A percentile compares a stretch with the other conserved stretches of the same genome.
phyloP scores from a whole-genome alignment of 1,140 invertebrate species.

The Melitaea cinxia region DNA sequence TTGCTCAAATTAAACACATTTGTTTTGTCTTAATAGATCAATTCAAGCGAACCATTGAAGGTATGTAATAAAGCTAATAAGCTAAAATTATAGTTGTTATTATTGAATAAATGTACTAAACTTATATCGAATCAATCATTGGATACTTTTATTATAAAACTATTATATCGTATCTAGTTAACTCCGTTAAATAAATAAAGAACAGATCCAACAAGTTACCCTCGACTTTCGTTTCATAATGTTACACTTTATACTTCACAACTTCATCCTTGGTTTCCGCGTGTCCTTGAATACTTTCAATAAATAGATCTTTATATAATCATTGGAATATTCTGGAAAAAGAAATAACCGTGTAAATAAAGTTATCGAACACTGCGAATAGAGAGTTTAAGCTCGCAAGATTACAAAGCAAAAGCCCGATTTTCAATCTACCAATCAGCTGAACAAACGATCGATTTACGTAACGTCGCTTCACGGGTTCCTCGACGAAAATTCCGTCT shows the following conservation, averaged over 20 bases:
- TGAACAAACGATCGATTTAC: slow-evolving; percentile 71
- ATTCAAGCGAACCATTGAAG: too few relatives aligned
- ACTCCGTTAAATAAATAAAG: not conserved
- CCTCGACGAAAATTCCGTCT: slow-evolving; percentile 49
- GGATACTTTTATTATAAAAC: too few relatives aligned
- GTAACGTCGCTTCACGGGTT: slow-evolving; percentile 60
- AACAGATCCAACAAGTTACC: not conserved
- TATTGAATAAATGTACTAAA: too few relatives aligned
- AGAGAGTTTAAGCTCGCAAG: slow-evolving; percentile 28
- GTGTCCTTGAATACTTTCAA: not conserved
- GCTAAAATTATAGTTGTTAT: too few relatives aligned
- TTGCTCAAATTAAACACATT: not conserved
- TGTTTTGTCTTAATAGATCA: too few relatives aligned
- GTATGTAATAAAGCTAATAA: too few relatives aligned
- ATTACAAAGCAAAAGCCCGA: slow-evolving; percentile 54
- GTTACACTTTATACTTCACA: not conserved
- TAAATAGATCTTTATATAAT: slow-evolving; percentile 15
- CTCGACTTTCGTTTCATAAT: not conserved
- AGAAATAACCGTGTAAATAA: slow-evolving; percentile 22
- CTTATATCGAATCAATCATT: too few relatives aligned
- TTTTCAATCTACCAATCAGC: slow-evolving; percentile 70
- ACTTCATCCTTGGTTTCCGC: not conserved
- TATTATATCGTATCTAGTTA: not conserved
- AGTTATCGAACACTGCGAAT: slow-evolving; percentile 23
- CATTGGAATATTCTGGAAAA: slow-evolving; percentile 11